Conservation (phyloP, 2,888 invertebrate genomes). For the Melinaea menophilus region DNA sequence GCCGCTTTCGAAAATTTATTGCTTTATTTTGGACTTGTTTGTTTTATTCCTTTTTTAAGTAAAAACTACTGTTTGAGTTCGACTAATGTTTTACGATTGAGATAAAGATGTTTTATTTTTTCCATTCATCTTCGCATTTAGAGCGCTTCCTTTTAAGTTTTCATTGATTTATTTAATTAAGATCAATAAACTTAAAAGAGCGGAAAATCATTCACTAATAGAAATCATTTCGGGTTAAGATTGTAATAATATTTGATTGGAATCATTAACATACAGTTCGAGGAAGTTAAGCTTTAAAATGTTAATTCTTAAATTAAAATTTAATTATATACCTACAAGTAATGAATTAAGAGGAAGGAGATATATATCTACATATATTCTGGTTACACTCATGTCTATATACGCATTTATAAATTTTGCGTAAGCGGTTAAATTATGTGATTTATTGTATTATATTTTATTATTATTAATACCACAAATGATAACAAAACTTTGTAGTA, state of each 20-base stretch:
- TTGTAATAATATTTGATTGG: not conserved
- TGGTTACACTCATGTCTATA: too few relatives aligned
- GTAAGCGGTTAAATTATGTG: too few relatives aligned
- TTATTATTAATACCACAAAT: too few relatives aligned
- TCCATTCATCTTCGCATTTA: slow-evolving; percentile 24
- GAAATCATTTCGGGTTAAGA: not conserved
- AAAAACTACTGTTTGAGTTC: slow-evolving; percentile 39
- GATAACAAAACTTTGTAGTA: too few relatives aligned
- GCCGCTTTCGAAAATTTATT: slow-evolving; percentile 70
- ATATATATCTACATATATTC: too few relatives aligned
- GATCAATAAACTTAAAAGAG: not conserved
- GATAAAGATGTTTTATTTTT: slow-evolving; percentile 50
- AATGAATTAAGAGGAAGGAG: too few relatives aligned
- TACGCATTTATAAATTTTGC: too few relatives aligned
- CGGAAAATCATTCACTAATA: not conserved
- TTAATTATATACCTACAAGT: too few relatives aligned
- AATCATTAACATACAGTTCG: too few relatives aligned
- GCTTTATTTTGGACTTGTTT: slow-evolving; percentile 68
- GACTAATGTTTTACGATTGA: slow-evolving; percentile 45
- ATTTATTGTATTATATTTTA: too few relatives aligned
- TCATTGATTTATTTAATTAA: slow-evolving; percentile 14
- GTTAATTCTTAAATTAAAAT: too few relatives aligned
- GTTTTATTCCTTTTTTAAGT: slow-evolving; percentile 50
- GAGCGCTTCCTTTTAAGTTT: slow-evolving; percentile 14
- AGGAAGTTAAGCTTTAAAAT: too few relatives aligned